These are phyloP conservation scores for Drosophila differens DNA, from an alignment of 2,888 invertebrate genomes.

Conservation along the genomic window DNA sequence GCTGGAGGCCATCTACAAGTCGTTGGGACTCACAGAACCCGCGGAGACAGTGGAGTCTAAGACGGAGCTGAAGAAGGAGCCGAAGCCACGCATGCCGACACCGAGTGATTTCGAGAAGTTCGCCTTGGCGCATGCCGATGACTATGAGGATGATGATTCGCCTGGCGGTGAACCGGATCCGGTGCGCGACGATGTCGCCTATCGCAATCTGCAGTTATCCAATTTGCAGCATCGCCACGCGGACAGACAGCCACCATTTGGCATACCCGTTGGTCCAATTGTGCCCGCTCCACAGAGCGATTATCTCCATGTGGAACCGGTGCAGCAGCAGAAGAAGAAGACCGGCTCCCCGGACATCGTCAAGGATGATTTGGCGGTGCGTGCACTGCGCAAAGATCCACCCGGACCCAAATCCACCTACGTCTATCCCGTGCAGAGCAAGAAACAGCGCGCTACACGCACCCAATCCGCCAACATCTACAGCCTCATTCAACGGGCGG, in stretches of 20 bases:
- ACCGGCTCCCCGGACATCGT: slow-evolving; percentile 90
- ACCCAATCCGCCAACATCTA: slow-evolving; percentile 94
- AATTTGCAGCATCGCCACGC: slow-evolving; percentile 90
- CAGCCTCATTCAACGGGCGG: slow-evolving; percentile 89
- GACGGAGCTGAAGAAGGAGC: slow-evolving; percentile 20
- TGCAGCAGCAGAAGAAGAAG: slow-evolving; percentile 47
- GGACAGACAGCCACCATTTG: slow-evolving; percentile 95
- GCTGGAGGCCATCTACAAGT: slow-evolving; percentile 95
- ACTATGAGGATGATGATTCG: slow-evolving; percentile 86
- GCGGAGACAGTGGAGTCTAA: slow-evolving; percentile 32
- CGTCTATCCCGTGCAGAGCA: slow-evolving; percentile 86
- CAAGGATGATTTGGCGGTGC: slow-evolving; percentile 94
- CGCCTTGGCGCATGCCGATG: slow-evolving; percentile 87
- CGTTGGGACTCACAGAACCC: slow-evolving; percentile 91
- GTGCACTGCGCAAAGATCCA: slow-evolving; percentile 93
- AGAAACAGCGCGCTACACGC: slow-evolving; percentile 92
- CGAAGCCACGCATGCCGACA: slow-evolving; percentile 74
- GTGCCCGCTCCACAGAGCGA: slow-evolving; percentile 92
- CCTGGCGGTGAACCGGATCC: slow-evolving; percentile 91
- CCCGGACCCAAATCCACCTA: slow-evolving; percentile 76
- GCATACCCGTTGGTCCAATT: slow-evolving; percentile 94
- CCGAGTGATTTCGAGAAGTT: slow-evolving; percentile 84
- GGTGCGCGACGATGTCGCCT: slow-evolving; percentile 93
- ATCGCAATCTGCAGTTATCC: slow-evolving; percentile 91
- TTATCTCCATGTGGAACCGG: slow-evolving; percentile 92